Evolutionary conservation across 2,797 vertebrate genomes (phyloP), one percentile per base, ranked within the genome.

Genomic region (Melanotaenia parkinsoni): DNA sequence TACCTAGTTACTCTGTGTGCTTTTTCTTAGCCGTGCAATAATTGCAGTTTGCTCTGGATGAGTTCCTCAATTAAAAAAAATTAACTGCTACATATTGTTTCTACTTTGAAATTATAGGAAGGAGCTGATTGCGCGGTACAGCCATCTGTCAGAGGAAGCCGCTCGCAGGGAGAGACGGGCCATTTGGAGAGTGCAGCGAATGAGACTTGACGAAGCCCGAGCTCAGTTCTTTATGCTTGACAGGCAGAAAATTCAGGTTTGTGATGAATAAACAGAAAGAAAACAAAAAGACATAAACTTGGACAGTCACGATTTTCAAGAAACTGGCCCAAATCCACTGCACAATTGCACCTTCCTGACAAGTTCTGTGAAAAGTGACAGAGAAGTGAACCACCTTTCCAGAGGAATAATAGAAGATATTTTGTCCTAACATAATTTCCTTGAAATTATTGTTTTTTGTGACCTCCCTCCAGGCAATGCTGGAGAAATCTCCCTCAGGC

Each of bases 71-170:
- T 30, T 53, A 26, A 64, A 22, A 38, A 26, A n/a, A 61, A 66
- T 16, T 58, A 37, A 22, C 20, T 32, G 43, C 10, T 20, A 33
- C 51, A 16, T 63, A 51, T 54, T 82, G 28, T 47, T 32, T 14
- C 20, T 67, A 4, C 40, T 20, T 16, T 74, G 16, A 24, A 45
- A 35, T 26, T 64, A 20, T 14, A 99, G 98, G 91, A 96, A 97
- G 88, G 97, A 97, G 68, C 92, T 99, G 87, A 97, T 98, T 26
- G 95, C 95, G 54, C 97, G 95, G 83, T 99, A 98, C 43, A 96
- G 97, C 91, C 95, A 88, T 84, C 88, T 99, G 68, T 97, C 97
- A n/a, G 96, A 97, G 78, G 97, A 98, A 63, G 98, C 98, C 0
- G 96, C 96, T 16, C 93, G 87, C 43, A 95, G 96, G 59, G 97